Evolutionary conservation across 1,140 invertebrate genomes (phyloP), one percentile per base, ranked within the genome.

Genomic region (Bilobella aurantiaca): DNA sequence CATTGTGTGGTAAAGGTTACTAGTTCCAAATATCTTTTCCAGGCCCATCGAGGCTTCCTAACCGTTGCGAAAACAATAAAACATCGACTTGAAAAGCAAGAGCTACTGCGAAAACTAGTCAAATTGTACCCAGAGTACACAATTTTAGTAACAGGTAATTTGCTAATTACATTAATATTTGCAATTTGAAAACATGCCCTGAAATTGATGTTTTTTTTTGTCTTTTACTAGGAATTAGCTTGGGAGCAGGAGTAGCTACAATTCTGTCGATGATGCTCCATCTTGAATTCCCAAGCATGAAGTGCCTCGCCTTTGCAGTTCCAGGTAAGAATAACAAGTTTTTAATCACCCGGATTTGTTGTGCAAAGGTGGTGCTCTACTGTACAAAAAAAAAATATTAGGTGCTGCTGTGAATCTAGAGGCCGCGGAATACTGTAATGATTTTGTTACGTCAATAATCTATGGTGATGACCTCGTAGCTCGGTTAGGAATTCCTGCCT

Each of bases 11-110:
- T n/a, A n/a, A n/a, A n/a, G n/a, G n/a, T n/a, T n/a, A n/a, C n/a
- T n/a, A n/a, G n/a, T n/a, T n/a, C n/a, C n/a, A n/a, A n/a, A n/a
- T n/a, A 53, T 23, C 25, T 53, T 23, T 53, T 23, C 62, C 65
- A 87, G 78, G 90, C 89, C 25, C 92, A 96, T 75, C 86, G 86
- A 76, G 91, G 91, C 14, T 96, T 96, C 86, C 81, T 90, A 31
- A 82, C 86, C 73, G 86, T 87, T 23, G 91, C 91, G 3, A 82
- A 83, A 32, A 87, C 87, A 74, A 83, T 96, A 71, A 79, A 87
- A 56, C 83, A 85, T 68, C 84, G 85, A 69, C 76, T 95, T 3
- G 82, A 87, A 64, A 79, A 85, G 57, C 79, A 79, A 28, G 82
- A 84, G 57, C 79, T 88, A n/a, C 77, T 91, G 8, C 84, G 87